phyloP scores from a whole-genome alignment of 2,797 vertebrate species.

The Chiloscyllium punctatum region DNA sequence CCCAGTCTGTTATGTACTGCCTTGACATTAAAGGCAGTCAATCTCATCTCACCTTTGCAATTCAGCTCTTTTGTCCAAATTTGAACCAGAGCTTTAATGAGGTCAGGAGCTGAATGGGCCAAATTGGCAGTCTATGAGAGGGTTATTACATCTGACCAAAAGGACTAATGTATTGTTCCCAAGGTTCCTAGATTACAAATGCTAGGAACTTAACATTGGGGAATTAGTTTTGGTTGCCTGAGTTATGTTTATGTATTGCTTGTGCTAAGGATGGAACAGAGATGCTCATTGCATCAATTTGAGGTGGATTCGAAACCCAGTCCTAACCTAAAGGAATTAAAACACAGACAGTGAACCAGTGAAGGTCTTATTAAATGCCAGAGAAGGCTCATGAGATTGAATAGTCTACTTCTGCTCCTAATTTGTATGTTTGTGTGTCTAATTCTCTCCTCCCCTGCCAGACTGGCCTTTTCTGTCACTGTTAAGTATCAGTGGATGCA shows the following conservation, averaged over 20 bases:
- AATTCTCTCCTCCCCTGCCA: neutral
- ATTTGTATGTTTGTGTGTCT: neutral
- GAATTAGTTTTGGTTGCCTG: neutral
- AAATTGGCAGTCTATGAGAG: too few relatives aligned
- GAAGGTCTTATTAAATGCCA: too few relatives aligned
- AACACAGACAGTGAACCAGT: too few relatives aligned
- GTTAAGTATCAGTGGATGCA: neutral
- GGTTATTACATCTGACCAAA: neutral
- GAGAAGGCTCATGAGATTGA: too few relatives aligned
- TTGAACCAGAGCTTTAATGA: too few relatives aligned
- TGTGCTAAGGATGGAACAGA: neutral
- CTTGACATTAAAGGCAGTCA: too few relatives aligned
- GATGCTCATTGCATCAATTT: neutral
- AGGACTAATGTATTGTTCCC: neutral
- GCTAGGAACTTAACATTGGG: neutral
- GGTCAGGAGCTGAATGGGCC: too few relatives aligned
- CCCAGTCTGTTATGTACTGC: too few relatives aligned
- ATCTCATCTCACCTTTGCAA: too few relatives aligned
- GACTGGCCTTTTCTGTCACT: neutral
- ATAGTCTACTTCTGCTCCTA: too few relatives aligned
- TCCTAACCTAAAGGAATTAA: too few relatives aligned
- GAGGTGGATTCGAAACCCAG: neutral
- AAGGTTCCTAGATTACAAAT: neutral
- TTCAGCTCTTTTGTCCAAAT: too few relatives aligned
- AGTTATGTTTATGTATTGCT: neutral